A percentile compares a stretch with the other conserved stretches of the same genome.
Evolutionary conservation across 2,888 invertebrate genomes (phyloP).

Genomic region (Stegana nigrithorax): DNA sequence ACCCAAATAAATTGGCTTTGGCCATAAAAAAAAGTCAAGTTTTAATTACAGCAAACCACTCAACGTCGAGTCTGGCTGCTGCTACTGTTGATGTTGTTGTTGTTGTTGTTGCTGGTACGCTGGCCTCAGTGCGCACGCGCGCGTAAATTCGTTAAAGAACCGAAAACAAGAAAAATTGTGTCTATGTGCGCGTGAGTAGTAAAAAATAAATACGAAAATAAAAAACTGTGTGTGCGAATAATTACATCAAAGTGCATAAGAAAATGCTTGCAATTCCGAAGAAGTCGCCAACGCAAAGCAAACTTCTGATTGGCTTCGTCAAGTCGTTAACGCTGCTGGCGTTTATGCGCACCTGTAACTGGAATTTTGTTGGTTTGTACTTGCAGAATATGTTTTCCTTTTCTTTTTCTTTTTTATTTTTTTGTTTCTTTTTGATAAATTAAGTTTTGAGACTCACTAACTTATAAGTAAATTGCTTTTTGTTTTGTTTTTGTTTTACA

Average conservation of each 20-base stretch:
- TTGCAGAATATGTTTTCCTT: background rate
- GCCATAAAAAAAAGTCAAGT: conserved; percentile 10
- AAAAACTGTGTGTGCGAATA: too few relatives aligned
- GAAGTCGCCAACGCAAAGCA: background rate
- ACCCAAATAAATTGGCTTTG: conserved; percentile 21
- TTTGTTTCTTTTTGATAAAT: too few relatives aligned
- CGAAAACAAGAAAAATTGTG: background rate
- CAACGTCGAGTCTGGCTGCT: background rate
- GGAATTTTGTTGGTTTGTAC: conserved; percentile 57
- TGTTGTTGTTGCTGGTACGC: too few relatives aligned
- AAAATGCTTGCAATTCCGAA: conserved; percentile 10
- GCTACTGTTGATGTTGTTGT: too few relatives aligned
- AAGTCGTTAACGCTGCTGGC: conserved; percentile 7
- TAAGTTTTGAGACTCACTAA: too few relatives aligned
- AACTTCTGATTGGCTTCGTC: conserved; percentile 1
- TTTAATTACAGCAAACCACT: conserved; percentile 11
- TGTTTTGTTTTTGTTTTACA: too few relatives aligned
- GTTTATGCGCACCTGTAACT: conserved; percentile 35
- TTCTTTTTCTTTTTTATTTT: conserved; percentile 13
- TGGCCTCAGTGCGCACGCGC: background rate
- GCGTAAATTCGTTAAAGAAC: too few relatives aligned
- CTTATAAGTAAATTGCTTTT: too few relatives aligned
- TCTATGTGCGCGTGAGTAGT: background rate
- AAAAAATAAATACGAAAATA: too few relatives aligned
- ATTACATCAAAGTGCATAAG: too few relatives aligned